These are phyloP conservation scores for Pocillopora grandis DNA, from an alignment of 92 coral and sea anemone genomes.

Conservation along the genomic window DNA sequence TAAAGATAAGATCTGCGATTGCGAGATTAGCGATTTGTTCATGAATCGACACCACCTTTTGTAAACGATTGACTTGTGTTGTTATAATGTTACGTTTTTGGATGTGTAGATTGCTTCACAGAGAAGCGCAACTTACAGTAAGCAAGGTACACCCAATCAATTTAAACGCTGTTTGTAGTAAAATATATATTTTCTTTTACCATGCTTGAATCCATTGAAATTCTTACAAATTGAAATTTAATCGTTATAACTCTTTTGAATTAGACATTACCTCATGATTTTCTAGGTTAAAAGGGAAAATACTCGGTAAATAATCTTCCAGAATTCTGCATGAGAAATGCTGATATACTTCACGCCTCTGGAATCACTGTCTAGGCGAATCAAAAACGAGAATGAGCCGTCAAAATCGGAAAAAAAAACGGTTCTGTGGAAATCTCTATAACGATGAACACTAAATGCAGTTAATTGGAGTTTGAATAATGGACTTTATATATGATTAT, in stretches of 20 bases:
- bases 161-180: background rate
- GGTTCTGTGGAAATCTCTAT: background rate
- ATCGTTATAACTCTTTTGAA: slow-evolving; percentile 24
- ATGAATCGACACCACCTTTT: slow-evolving; percentile 24
- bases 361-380: no score
- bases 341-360: background rate
- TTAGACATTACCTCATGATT: background rate
- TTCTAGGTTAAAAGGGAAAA: slow-evolving; percentile 9
- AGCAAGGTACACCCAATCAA: background rate
- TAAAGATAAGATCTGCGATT: slow-evolving; percentile 38
- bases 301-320: background rate
- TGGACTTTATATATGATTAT: slow-evolving; percentile 28
- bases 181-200: background rate
- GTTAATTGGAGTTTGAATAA: slow-evolving; percentile 24
- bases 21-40: background rate
- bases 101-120: slow-evolving; percentile 19
- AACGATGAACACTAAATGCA: background rate
- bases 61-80: slow-evolving; percentile 8
- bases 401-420: background rate
- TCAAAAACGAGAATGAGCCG: background rate
- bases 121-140: background rate
- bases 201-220: background rate
- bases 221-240: slow-evolving; percentile 8
- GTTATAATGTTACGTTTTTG: slow-evolving; percentile 16
- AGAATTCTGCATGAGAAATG: no score